phyloP scores from a whole-genome alignment of 2,797 vertebrate species.

The Dendrocincla fuliginosa region DNA sequence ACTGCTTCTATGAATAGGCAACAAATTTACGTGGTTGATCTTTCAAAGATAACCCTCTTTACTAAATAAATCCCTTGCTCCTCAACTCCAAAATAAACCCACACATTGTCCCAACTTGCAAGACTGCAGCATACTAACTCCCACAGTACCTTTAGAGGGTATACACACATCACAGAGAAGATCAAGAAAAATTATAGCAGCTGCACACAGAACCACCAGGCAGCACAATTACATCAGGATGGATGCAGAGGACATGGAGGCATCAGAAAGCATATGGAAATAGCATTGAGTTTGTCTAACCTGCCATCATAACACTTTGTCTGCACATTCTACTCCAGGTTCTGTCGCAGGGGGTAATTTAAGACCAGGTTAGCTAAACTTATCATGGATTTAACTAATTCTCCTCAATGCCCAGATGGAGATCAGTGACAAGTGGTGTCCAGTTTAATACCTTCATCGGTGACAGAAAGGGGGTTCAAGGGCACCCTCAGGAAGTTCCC shows the following conservation, averaged over 20 bases:
- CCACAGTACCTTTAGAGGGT: not conserved
- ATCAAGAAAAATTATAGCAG: not conserved
- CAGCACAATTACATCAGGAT: not conserved
- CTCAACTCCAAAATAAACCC: not conserved
- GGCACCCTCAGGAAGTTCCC: not conserved
- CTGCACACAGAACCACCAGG: not conserved
- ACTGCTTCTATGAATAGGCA: not conserved
- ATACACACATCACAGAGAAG: fast-evolving
- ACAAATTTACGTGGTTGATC: not conserved
- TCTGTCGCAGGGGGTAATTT: not conserved
- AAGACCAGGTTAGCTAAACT: not conserved
- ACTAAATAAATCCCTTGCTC: not conserved
- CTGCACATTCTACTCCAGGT: not conserved
- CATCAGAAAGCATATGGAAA: not conserved
- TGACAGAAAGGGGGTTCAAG: not conserved
- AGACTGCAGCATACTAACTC: not conserved
- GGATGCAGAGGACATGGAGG: not conserved
- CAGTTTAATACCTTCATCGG: not conserved
- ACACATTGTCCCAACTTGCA: not conserved
- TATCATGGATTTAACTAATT: not conserved
- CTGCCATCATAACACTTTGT: not conserved
- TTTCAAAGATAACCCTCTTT: not conserved
- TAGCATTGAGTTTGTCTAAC: not conserved
- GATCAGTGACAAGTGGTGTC: not conserved
- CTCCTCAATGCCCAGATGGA: not conserved